A percentile compares a stretch with the other conserved stretches of the same genome.
Evolutionary conservation across 2,797 vertebrate genomes (phyloP).

Genomic region (Danio albolineatus): DNA sequence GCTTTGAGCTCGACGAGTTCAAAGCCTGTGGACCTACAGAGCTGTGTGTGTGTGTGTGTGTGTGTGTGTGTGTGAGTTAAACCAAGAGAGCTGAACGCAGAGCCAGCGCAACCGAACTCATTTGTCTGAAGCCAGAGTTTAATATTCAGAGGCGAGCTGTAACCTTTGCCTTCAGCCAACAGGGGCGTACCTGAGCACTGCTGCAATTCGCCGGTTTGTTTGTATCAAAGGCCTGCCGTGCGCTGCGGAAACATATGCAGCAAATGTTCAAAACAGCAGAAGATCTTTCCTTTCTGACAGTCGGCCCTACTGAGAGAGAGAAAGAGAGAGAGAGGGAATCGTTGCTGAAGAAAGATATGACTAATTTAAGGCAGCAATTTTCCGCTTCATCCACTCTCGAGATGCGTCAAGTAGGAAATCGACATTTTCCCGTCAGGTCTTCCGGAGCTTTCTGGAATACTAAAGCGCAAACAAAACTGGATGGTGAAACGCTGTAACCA

Average conservation of each 20-base stretch:
- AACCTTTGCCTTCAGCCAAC: constrained; percentile 38
- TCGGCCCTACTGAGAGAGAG: not conserved
- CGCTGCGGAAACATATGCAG: not conserved
- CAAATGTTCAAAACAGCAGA: not conserved
- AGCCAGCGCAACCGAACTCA: constrained; percentile 42
- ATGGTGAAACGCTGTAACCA: not conserved
- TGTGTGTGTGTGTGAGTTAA: constrained; percentile 11
- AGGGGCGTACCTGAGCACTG: constrained; percentile 28
- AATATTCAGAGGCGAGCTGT: constrained; percentile 33
- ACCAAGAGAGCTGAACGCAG: constrained; percentile 12
- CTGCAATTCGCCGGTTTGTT: constrained; percentile 13
- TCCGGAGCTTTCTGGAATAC: constrained; percentile 2
- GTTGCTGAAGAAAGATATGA: constrained; percentile 7
- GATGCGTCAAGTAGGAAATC: not conserved
- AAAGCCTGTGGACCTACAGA: constrained; percentile 49
- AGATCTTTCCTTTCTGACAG: not conserved
- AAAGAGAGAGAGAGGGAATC: not conserved
- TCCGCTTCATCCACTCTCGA: not conserved
- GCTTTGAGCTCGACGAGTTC: constrained; percentile 58
- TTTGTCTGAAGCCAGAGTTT: constrained; percentile 27
- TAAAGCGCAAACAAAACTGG: not conserved
- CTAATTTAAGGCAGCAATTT: constrained; percentile 18
- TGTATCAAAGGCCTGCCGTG: constrained; percentile 26
- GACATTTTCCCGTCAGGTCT: not conserved
- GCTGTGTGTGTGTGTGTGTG: constrained; percentile 9